Conservation (phyloP, 2,888 invertebrate species). For the Philereme vetulata region DNA sequence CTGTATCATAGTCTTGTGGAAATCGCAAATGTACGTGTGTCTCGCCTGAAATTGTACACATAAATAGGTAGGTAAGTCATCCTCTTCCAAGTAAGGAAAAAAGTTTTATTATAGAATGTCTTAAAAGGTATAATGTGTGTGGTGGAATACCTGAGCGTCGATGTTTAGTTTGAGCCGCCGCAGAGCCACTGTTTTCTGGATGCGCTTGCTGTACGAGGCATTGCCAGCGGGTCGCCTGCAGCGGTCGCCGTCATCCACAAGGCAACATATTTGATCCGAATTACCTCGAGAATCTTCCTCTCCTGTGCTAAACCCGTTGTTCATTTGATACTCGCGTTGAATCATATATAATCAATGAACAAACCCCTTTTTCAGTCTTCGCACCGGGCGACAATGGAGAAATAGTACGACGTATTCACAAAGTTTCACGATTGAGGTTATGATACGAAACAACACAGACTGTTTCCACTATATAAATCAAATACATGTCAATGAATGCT, state of each 20-base stretch:
- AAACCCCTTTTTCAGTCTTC: conserved; percentile 61
- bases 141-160: conserved; percentile 83
- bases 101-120: conserved; percentile 30
- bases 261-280: conserved; percentile 95
- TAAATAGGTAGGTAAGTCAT: conserved; percentile 17
- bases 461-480: conserved; percentile 56
- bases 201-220: conserved; percentile 98
- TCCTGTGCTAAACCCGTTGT: conserved; percentile 96
- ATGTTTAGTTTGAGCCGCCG: conserved; percentile 94
- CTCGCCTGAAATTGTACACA: conserved; percentile 86
- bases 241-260: conserved; percentile 94
- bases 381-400: conserved; percentile 58
- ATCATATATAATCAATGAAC: conserved; percentile 80
- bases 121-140: conserved; percentile 15
- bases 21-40: conserved; percentile 98
- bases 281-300: conserved; percentile 95
- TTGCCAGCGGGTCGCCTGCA: conserved; percentile 95
- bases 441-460: conserved; percentile 66
- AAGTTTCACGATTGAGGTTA: conserved; percentile 74
- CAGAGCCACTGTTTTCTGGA: conserved; percentile 97
- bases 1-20: conserved; percentile 97
- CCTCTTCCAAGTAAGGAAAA: conserved; percentile 19
- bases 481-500: conserved; percentile 52
- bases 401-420: conserved; percentile 74
- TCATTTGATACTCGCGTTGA: conserved; percentile 84